Evolutionary conservation across 2,888 invertebrate species (phyloP), one percentile per base, ranked within the genome.

Genomic region (Tortricodes alternella): DNA sequence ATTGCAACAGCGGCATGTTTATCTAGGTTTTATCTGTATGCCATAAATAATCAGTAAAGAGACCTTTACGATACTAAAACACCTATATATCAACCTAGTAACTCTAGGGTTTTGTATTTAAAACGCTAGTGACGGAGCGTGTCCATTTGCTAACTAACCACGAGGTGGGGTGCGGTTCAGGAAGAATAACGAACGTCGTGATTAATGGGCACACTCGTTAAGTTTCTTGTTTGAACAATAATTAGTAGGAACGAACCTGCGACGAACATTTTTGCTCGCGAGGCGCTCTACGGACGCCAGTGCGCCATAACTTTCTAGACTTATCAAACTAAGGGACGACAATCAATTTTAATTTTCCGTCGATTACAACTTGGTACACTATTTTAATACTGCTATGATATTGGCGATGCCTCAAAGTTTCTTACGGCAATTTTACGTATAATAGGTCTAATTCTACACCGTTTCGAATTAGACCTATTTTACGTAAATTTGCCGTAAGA

Each of bases 341-440:
- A 80, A 89, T 89, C 89, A 89, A 88, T 89, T 89, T 86, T 88
- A 85, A 87, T 89, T 89, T 80, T 76, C 78, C 71, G 71, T 72
- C 78, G 77, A 86, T 87, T 82, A 85, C 75, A 75, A 74, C 75
- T 80, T 74, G 76, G 27, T 41, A 35, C 34, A 48, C 41, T 37
- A 43, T 43, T 55, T 49, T 43, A 55, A 49, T 55, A 21, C 27
- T 34, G 16, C 41, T 55, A 49, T 34, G 16, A 34, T 55, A 49
- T 43, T 55, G 55, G 48, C 11, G 34, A 15, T 41, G 41, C 48
- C 15, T 21, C 38, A 38, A 23, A 13, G 9, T 37, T 32, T 16
- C 8, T 38, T 18, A 21, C 16, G 9, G 24, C 23, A 24, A 15
- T 34, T 11, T 7, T 7, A n/a, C n/a, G n/a, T n/a, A n/a, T n/a